phyloP scores from a whole-genome alignment of 2,797 vertebrate species.

The Tragelaphus oryx region DNA sequence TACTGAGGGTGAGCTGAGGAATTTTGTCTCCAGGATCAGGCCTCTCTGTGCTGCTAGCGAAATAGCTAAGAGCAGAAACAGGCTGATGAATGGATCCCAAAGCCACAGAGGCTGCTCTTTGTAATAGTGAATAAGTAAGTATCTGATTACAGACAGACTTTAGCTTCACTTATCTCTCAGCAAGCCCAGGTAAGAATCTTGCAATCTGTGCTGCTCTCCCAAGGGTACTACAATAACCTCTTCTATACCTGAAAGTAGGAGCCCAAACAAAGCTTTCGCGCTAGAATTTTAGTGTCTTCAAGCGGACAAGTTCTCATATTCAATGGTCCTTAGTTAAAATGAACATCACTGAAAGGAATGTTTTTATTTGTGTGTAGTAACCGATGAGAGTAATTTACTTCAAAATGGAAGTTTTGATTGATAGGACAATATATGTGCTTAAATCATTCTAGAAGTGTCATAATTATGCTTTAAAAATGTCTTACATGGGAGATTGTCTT shows the following conservation, averaged over 20 bases:
- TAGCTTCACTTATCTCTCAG: neutral
- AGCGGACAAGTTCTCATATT: neutral
- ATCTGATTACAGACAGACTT: neutral
- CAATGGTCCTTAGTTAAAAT: neutral
- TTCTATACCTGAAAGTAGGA: neutral
- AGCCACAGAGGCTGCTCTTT: neutral
- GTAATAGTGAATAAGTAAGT: neutral
- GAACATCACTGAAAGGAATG: neutral
- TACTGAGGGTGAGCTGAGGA: neutral
- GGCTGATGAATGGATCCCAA: neutral
- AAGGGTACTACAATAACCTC: neutral
- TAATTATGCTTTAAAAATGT: slow-evolving; percentile 20
- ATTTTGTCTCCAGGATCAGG: neutral
- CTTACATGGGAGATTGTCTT: neutral
- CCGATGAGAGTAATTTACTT: slow-evolving; percentile 29
- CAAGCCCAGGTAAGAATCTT: neutral
- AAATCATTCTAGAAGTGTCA: neutral
- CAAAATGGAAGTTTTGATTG: slow-evolving; percentile 21
- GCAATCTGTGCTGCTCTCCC: neutral
- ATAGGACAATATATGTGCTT: neutral
- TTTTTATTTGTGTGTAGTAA: slow-evolving; percentile 35
- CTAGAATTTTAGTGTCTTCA: neutral
- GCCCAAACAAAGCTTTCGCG: neutral
- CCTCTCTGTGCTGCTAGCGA: neutral
- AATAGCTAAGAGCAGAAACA: neutral